Percentiles rank a stretch among this genome's conserved stretches.
These are phyloP conservation scores for Nylanderia fulva DNA, from an alignment of 1,140 invertebrate species.

Conservation along the genomic window DNA sequence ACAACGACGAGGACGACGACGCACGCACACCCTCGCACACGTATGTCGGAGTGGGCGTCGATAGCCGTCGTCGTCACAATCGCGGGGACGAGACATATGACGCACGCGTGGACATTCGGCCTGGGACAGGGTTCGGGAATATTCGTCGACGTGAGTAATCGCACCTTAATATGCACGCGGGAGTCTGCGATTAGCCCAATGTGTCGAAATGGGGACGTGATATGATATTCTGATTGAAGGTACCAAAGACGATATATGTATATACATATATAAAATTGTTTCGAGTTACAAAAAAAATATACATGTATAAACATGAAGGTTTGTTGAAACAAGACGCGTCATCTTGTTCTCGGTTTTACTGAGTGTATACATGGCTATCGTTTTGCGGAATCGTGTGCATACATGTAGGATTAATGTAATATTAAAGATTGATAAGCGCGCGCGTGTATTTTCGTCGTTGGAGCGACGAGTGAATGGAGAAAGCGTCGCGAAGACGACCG, in stretches of 20 bases:
- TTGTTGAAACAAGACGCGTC: background rate
- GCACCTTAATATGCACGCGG: background rate
- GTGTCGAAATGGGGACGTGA: background rate
- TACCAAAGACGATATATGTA: background rate
- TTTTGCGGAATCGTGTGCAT: background rate
- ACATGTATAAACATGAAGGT: background rate
- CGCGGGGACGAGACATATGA: constrained; percentile 10
- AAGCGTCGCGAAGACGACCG: constrained; percentile 16
- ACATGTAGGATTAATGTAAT: background rate
- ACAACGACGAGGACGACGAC: constrained; percentile 5
- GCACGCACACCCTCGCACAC: too few species aligned
- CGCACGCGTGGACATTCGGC: constrained; percentile 49
- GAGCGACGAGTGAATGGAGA: constrained; percentile 6
- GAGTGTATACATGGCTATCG: background rate
- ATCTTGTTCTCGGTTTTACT: background rate
- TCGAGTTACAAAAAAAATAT: too few species aligned
- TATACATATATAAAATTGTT: too few species aligned
- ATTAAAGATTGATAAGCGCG: background rate
- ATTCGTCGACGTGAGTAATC: constrained; percentile 33
- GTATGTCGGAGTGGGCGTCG: constrained; percentile 25
- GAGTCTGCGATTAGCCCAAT: background rate
- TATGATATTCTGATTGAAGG: background rate
- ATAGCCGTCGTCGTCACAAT: background rate
- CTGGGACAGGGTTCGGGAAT: constrained; percentile 8
- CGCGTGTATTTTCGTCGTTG: background rate